phyloP scores from a whole-genome alignment of 2,888 invertebrate genomes.

The Euplexia lucipara region DNA sequence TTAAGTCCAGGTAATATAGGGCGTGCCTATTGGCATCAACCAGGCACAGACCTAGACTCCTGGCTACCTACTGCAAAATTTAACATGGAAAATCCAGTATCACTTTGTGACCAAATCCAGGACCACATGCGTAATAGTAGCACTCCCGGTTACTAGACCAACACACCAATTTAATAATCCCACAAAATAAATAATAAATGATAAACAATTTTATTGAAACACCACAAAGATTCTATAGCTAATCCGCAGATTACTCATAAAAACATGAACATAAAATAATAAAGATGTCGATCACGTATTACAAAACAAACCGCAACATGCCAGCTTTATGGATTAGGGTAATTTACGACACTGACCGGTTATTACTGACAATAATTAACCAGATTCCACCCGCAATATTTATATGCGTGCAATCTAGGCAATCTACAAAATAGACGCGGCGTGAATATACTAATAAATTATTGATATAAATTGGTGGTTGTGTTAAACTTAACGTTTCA shows the following conservation, averaged over 20 bases:
- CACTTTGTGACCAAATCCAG: no score
- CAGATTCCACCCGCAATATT: conserved; percentile 41
- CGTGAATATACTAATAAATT: conserved; percentile 53
- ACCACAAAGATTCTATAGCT: neutral
- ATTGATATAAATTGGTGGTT: conserved; percentile 45
- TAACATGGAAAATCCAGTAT: no score
- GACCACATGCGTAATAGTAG: no score
- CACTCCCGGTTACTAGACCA: no score
- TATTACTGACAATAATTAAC: conserved; percentile 38
- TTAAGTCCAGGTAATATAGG: no score
- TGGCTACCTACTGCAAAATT: no score
- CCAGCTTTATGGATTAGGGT: conserved; percentile 31
- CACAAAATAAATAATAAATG: no score
- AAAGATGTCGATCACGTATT: conserved; percentile 39
- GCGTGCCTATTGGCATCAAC: no score
- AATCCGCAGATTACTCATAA: neutral
- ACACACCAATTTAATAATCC: no score
- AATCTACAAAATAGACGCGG: conserved; percentile 52
- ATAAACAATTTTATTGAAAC: neutral
- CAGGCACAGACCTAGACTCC: no score
- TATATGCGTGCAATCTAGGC: conserved; percentile 35
- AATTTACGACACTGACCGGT: conserved; percentile 39
- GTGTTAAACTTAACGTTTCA: conserved; percentile 14
- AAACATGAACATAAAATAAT: conserved; percentile 13
- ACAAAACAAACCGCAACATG: conserved; percentile 40